Conservation (phyloP, 2,797 vertebrate genomes). For the Urophycis tenuis region DNA sequence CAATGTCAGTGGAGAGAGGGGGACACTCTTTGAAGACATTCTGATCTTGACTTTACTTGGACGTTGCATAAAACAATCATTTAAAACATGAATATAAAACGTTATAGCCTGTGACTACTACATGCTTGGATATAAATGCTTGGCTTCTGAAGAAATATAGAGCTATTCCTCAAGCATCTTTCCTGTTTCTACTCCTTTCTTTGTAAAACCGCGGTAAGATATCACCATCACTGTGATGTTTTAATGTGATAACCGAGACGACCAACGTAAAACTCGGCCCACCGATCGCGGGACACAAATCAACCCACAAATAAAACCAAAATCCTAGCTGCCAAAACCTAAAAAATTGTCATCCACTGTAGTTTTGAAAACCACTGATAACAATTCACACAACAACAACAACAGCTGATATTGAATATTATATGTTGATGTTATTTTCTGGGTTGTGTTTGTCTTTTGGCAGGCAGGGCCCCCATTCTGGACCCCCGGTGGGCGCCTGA, state of each 20-base stretch:
- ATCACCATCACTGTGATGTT: neutral
- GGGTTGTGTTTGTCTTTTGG: neutral
- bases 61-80: no score
- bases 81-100: neutral
- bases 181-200: neutral
- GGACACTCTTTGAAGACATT: neutral
- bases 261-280: neutral
- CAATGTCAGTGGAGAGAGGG: neutral
- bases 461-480: neutral
- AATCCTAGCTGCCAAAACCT: neutral
- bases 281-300: neutral
- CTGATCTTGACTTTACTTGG: no score
- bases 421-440: neutral
- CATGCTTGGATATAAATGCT: neutral
- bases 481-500: neutral
- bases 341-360: no score
- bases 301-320: neutral
- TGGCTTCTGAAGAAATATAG: neutral
- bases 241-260: neutral
- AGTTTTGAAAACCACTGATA: no score
- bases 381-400: no score
- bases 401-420: no score
- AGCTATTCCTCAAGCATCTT: neutral
- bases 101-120: neutral
- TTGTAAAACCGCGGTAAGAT: neutral